Percentiles rank a stretch among this genome's conserved stretches.
These are phyloP conservation scores for Psilopogon haemacephalus DNA, from an alignment of 2,113 vertebrate genomes.

Conservation along the genomic window DNA sequence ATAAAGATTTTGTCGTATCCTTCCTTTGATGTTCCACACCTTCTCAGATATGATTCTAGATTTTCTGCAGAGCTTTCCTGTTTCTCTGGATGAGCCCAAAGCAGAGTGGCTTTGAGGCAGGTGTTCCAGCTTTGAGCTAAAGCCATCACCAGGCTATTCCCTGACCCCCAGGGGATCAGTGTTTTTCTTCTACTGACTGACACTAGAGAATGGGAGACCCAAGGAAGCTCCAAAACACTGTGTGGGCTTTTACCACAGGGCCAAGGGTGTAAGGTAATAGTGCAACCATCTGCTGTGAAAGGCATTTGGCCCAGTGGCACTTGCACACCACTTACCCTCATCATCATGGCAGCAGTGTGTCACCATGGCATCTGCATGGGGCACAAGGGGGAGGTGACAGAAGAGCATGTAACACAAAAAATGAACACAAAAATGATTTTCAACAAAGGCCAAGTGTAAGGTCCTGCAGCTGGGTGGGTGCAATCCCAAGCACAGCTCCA, in stretches of 20 bases:
- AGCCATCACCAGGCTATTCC: background rate
- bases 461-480: too few species aligned
- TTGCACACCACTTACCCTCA: background rate
- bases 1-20: background rate
- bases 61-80: background rate
- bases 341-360: background rate
- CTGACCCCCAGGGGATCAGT: background rate
- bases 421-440: too few species aligned
- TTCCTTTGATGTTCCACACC: background rate
- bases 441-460: too few species aligned
- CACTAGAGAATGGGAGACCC: background rate
- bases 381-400: background rate
- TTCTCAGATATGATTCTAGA: background rate
- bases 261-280: slow-evolving; percentile 41
- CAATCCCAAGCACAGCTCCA: too few species aligned
- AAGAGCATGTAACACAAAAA: background rate
- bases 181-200: background rate
- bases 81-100: background rate
- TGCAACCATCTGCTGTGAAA: slow-evolving; percentile 40
- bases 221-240: background rate
- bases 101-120: background rate
- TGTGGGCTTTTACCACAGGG: slow-evolving; percentile 17
- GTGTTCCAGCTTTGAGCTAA: background rate
- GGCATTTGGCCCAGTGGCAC: background rate
- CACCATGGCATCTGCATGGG: background rate